A percentile compares a stretch with the other conserved stretches of the same genome.
Conservation (phyloP, 1,140 invertebrate genomes). For the Hestina assimilis region DNA sequence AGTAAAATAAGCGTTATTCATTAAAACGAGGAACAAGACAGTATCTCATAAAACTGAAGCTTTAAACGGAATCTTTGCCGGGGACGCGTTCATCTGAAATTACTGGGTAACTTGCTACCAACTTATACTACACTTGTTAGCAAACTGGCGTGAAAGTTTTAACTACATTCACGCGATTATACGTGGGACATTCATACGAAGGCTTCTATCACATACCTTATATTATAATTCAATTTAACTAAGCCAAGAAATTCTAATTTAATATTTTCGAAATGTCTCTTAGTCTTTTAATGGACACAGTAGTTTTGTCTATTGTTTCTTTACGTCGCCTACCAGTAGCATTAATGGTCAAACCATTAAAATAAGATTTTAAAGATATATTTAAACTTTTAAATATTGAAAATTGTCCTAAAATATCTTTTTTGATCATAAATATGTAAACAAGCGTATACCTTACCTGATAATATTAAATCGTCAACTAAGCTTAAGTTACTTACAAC, state of each 20-base stretch:
- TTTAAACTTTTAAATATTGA: too few species aligned
- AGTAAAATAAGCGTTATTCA: slow-evolving; percentile 6
- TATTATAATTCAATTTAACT: slow-evolving; percentile 7
- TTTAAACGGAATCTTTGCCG: slow-evolving; percentile 22
- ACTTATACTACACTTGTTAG: slow-evolving; percentile 23
- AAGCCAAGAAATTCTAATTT: not conserved
- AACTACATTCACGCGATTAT: slow-evolving; percentile 21
- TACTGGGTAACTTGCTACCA: slow-evolving; percentile 23
- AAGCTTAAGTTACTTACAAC: too few species aligned
- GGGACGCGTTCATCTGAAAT: slow-evolving; percentile 19
- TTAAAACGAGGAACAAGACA: slow-evolving; percentile 17
- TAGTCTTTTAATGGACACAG: too few species aligned
- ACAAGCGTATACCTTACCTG: too few species aligned
- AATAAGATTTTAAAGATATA: too few species aligned
- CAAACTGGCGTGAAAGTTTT: slow-evolving; percentile 19
- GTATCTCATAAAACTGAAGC: slow-evolving; percentile 20
- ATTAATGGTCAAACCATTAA: too few species aligned
- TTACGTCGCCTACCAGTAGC: too few species aligned
- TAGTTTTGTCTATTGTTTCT: too few species aligned
- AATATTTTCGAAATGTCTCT: too few species aligned
- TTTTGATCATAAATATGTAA: too few species aligned
- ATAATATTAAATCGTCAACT: too few species aligned
- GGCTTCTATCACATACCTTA: slow-evolving; percentile 8
- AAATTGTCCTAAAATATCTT: too few species aligned
- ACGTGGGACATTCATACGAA: slow-evolving; percentile 15